These are phyloP conservation scores for Oreochromis grahami DNA, from an alignment of 2,797 vertebrate genomes.

Conservation along the genomic window DNA sequence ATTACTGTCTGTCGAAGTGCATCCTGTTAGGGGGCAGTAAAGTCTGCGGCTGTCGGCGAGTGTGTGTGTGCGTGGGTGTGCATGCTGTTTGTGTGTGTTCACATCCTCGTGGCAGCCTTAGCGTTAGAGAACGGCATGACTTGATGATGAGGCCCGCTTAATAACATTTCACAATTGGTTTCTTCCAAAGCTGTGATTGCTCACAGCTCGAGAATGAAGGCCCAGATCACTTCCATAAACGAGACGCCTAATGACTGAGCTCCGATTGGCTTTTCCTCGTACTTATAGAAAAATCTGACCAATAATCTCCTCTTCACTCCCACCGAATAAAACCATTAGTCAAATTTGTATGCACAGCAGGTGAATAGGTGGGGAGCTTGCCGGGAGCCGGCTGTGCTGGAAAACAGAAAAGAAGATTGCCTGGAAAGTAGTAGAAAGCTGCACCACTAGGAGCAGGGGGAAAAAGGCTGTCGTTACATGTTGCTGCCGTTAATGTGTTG, in stretches of 20 bases:
- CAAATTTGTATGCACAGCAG: conserved; percentile 32
- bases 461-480: neutral
- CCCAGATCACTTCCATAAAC: conserved; percentile 47
- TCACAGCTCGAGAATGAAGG: conserved; percentile 41
- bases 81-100: neutral
- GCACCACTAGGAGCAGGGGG: neutral
- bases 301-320: conserved; percentile 43
- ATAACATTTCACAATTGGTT: conserved; percentile 69
- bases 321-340: conserved; percentile 47
- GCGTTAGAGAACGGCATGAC: conserved; percentile 26
- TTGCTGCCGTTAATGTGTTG: neutral
- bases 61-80: neutral
- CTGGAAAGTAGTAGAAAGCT: neutral
- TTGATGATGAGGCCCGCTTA: conserved; percentile 63
- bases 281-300: conserved; percentile 18
- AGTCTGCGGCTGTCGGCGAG: conserved; percentile 25
- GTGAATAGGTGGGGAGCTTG: neutral
- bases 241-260: conserved; percentile 41
- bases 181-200: conserved; percentile 29
- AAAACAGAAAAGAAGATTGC: neutral
- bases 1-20: conserved; percentile 73
- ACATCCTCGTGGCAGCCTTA: neutral
- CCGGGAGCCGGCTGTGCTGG: neutral
- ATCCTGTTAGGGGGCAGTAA: conserved; percentile 68
- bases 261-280: conserved; percentile 25